Conservation (phyloP, 2,888 invertebrate genomes). For the Melikaiella ostensackeni region DNA sequence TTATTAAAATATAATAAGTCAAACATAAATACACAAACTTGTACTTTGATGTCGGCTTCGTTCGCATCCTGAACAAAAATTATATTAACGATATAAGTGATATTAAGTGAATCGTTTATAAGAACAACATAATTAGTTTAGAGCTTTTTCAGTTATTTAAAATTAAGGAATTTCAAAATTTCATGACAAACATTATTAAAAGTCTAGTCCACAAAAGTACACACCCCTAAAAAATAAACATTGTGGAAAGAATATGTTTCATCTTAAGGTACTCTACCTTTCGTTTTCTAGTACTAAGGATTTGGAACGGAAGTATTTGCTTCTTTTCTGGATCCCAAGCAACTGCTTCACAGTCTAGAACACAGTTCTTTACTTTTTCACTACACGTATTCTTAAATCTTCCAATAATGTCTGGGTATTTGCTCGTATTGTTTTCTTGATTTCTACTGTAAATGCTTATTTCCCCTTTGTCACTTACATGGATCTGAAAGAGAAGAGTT, state of each 20-base stretch:
- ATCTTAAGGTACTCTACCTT: conserved; percentile 85
- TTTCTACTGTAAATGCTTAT: conserved; percentile 95
- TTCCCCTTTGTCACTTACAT: conserved; percentile 82
- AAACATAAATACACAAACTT: conserved; percentile 97
- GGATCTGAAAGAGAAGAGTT: conserved; percentile 80
- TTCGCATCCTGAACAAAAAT: conserved; percentile 82
- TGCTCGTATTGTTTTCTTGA: conserved; percentile 95
- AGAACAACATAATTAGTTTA: too few species aligned
- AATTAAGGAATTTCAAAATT: too few species aligned
- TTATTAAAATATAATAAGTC: conserved; percentile 97
- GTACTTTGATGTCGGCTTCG: conserved; percentile 87
- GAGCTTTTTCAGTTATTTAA: too few species aligned
- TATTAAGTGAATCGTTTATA: too few species aligned
- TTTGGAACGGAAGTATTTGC: conserved; percentile 97
- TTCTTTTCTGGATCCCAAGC: conserved; percentile 94
- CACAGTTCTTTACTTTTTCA: conserved; percentile 85
- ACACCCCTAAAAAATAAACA: too few species aligned
- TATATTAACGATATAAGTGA: background rate
- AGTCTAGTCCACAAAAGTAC: too few species aligned
- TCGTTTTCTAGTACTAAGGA: conserved; percentile 95
- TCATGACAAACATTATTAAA: too few species aligned
- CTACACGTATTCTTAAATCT: conserved; percentile 82
- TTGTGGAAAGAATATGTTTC: conserved; percentile 54
- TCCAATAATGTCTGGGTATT: conserved; percentile 96
- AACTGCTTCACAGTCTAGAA: conserved; percentile 97